Percentiles rank a stretch among this genome's conserved stretches.
These are phyloP conservation scores for Pogonocichla stellata DNA, from an alignment of 2,113 vertebrate genomes.

Conservation along the genomic window DNA sequence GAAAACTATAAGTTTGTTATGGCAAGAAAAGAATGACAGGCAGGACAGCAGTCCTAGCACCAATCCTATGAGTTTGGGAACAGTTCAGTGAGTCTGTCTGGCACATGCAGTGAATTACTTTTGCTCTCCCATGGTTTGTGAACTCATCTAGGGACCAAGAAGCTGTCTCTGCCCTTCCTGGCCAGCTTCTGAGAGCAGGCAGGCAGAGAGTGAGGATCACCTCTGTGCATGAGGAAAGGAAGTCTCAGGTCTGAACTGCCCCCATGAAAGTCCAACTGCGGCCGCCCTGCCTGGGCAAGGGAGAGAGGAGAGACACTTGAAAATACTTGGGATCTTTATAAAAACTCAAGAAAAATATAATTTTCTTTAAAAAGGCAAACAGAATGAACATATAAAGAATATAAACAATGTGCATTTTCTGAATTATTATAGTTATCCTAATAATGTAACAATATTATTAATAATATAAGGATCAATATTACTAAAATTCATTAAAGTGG, in stretches of 20 bases:
- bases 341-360: background rate
- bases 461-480: background rate
- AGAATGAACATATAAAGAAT: background rate
- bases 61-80: accelerated
- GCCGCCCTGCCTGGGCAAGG: background rate
- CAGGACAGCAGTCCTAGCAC: background rate
- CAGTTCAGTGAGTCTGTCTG: background rate
- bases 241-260: background rate
- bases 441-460: background rate
- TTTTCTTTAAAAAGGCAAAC: background rate
- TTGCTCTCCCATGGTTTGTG: background rate
- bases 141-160: accelerated
- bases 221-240: accelerated
- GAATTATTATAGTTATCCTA: background rate
- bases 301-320: background rate
- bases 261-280: accelerated
- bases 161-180: background rate
- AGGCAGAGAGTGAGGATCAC: background rate
- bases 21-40: background rate
- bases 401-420: background rate
- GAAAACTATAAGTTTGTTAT: background rate
- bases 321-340: background rate
- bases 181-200: background rate
- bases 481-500: background rate
- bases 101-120: accelerated